Conservation (phyloP, 2,888 invertebrate species). For the Sarcophaga subvicina region DNA sequence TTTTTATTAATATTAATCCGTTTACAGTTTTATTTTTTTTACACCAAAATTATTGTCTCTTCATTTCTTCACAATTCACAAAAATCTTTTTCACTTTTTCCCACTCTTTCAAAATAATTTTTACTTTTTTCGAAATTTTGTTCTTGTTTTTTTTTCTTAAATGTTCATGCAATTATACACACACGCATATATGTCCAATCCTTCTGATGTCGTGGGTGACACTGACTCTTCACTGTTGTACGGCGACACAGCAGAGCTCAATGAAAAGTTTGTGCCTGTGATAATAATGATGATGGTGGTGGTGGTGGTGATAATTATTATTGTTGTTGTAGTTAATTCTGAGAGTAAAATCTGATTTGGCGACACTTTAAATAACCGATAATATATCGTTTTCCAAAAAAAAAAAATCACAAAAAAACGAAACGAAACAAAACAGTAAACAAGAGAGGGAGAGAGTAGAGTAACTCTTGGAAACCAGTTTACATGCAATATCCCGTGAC, state of each 20-base stretch:
- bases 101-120: slow-evolving; percentile 34
- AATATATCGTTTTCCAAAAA: neutral
- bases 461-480: slow-evolving; percentile 49
- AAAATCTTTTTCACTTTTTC: slow-evolving; percentile 16
- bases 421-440: neutral
- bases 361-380: slow-evolving; percentile 61
- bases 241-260: slow-evolving; percentile 70
- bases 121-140: slow-evolving; percentile 14
- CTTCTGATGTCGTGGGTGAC: slow-evolving; percentile 80
- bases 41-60: neutral
- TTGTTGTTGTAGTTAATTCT: slow-evolving; percentile 2
- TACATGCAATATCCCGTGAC: slow-evolving; percentile 38
- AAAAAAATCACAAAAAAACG: too few relatives aligned
- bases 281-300: slow-evolving; percentile 52
- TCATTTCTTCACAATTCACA: slow-evolving; percentile 11
- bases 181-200: slow-evolving; percentile 73
- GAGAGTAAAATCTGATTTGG: slow-evolving; percentile 38
- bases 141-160: slow-evolving; percentile 17
- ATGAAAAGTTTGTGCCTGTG: slow-evolving; percentile 53
- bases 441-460: slow-evolving; percentile 15
- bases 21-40: slow-evolving; percentile 18
- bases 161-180: slow-evolving; percentile 52
- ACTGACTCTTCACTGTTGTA: slow-evolving; percentile 76
- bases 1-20: neutral
- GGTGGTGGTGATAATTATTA: slow-evolving; percentile 54